Conservation (phyloP, 2,113 vertebrate species). For the rat (Rattus norvegicus) region GRCr8 NC_086031.1:48052501-48053000, state of each 20-base stretch:
- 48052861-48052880: not conserved
- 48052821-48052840: not conserved
- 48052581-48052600: fast-evolving
- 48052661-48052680: not conserved
- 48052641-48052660: not conserved
- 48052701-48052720: not conserved
- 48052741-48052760: not conserved
- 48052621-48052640: not conserved
- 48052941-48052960: too few relatives aligned
- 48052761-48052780: not conserved
- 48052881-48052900: not conserved
- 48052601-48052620: fast-evolving
- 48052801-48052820: not conserved
- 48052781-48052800: not conserved
- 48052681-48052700: not conserved
- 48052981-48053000: not conserved
- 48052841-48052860: not conserved
- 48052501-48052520: fast-evolving
- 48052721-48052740: not conserved
- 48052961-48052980: not conserved
- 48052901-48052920: not conserved
- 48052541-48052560: too few relatives aligned
- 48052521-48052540: not conserved
- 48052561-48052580: fast-evolving
- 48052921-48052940: too few relatives aligned